A percentile compares a stretch with the other conserved stretches of the same genome.
phyloP scores from a whole-genome alignment of 2,888 invertebrate species.

The Scrobipalpa atriplicella region DNA sequence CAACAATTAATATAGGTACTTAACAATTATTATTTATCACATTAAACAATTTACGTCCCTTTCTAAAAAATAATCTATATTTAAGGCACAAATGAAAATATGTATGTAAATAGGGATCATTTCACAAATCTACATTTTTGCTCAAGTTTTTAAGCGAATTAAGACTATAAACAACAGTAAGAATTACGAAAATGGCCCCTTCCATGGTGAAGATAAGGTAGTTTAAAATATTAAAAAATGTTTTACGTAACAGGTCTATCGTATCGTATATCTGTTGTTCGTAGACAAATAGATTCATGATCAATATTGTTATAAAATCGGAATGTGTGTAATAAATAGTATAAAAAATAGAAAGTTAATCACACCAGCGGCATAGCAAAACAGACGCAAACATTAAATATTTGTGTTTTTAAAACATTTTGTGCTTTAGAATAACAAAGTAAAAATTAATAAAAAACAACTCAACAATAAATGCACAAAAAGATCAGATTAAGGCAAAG shows the following conservation, averaged over 20 bases:
- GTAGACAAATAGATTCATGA: no score
- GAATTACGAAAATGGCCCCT: no score
- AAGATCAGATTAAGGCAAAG: constrained; percentile 2
- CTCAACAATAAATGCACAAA: constrained; percentile 12
- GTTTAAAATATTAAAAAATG: no score
- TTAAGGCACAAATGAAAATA: neutral
- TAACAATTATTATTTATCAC: constrained; percentile 11
- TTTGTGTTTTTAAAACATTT: neutral
- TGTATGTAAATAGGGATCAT: neutral
- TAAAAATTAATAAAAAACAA: neutral
- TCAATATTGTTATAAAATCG: neutral
- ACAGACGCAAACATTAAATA: neutral
- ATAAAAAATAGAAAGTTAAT: no score
- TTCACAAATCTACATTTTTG: no score
- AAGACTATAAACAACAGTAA: no score
- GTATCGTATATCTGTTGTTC: no score
- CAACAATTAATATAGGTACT: constrained; percentile 14
- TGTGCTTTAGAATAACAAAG: neutral
- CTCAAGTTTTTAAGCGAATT: no score
- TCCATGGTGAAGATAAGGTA: no score
- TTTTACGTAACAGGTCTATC: no score
- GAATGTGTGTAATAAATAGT: neutral
- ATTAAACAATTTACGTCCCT: neutral
- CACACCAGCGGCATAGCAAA: neutral
- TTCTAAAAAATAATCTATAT: neutral